Conservation (phyloP, 2,113 vertebrate genomes). For the Melanocharis versteri region DNA sequence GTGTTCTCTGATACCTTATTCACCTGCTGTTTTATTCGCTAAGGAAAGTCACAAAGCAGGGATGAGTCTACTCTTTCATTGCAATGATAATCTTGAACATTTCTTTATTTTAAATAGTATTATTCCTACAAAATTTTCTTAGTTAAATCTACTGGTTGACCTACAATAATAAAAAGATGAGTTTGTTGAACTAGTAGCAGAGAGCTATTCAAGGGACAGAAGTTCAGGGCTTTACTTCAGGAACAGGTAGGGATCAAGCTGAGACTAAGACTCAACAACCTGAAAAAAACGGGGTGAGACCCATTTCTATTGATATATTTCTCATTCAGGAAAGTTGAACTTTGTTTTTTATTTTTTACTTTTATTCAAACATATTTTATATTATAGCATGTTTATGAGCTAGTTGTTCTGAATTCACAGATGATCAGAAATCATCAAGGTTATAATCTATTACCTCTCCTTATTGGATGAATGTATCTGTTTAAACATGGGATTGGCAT, state of each 20-base stretch:
- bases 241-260: not conserved
- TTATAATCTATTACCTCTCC: not conserved
- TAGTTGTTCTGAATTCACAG: not conserved
- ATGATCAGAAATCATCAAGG: not conserved
- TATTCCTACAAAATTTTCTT: not conserved
- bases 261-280: not conserved
- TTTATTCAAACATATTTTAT: not conserved
- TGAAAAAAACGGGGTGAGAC: not conserved
- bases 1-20: not conserved
- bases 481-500: not conserved
- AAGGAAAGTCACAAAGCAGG: not conserved
- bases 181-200: not conserved
- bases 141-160: not conserved
- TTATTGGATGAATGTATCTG: not conserved
- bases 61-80: not conserved
- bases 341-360: not conserved
- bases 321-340: not conserved
- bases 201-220: not conserved
- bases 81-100: rapidly evolving
- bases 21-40: not conserved
- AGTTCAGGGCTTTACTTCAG: not conserved
- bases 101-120: not conserved
- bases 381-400: not conserved
- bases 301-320: not conserved
- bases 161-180: not conserved